Base-by-base conservation (phyloP, 2,797 vertebrate genomes). In the Delichon dasypus region DNA sequence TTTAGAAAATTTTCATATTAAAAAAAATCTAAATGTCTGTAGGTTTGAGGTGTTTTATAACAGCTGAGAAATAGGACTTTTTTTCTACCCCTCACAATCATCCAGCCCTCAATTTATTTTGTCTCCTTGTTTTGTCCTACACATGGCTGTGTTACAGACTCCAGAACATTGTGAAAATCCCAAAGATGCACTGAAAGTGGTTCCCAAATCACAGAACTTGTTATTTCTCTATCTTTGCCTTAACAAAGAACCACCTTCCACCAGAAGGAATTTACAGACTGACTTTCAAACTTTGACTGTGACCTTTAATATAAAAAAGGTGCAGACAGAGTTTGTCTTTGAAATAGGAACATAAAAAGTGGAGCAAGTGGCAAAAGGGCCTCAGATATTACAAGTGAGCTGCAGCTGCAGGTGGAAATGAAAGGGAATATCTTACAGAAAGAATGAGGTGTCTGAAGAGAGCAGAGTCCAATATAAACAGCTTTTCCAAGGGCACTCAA, bases 391-490 rank as follows among this genome's bases (percentile, higher is more conserved):
- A 67, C 61, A 85, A 47, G 62, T 44, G 42, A 51, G 34, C 12
- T 72, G 54, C 54, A 77, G 55, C 17, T 2, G 17, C 68, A 67
- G 68, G 29, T 32, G 32, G 34, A 91, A 89, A 87, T 77, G 22
- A 92, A 90, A 85, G 51, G 16, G 68, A 88, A 81, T 32, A 27
- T 54, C 50, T 91, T 77, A 54, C 25, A 92, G 60, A 80, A 88
- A 34, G 26, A 30, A 10, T 38, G 48, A 80, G 48, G 58, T 38
- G 38, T 51, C 68, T 90, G 76, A 62, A 70, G 77, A 70, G 67
- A 94, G 25, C 50, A 66, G n/a, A 45, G 40, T 78, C 76, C 79
- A 81, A 60, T 25, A 82, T 18, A 94, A 94, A 70, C 74, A 96
- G 42, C 51, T 81, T 88, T 86, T 91, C 76, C 20, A 75, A 81